Evolutionary conservation across 2,113 vertebrate species (phyloP), one percentile per base, ranked within the genome.

Genomic region (Passer montanus): DNA sequence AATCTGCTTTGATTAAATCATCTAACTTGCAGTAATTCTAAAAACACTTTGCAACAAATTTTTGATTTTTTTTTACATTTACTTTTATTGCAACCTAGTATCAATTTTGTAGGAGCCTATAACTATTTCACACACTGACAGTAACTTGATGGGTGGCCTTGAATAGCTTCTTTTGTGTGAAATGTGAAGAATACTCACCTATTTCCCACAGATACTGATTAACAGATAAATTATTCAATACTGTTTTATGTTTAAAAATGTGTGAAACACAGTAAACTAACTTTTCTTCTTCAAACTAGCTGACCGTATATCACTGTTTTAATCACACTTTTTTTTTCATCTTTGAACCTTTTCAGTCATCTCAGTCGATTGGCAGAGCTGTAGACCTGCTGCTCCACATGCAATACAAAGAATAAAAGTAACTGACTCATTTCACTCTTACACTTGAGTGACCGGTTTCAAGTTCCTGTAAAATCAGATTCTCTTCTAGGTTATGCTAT

Each of bases 171-270:
- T 39, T 75, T 63, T 70, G 11, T 74, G 64, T 90, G 47, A 80
- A 87, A 74, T 67, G 31, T 58, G 33, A 77, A 82, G n/a, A 84
- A 70, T 95, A 94, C 91, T 93, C 92, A 95, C 94, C 94, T 86
- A 88, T 87, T 93, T 90, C 63, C 59, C 50, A 93, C 44, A 77
- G 68, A n/a, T 28, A 77, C 39, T 63, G 49, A 85, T 79, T 55
- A 92, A 62, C 21, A 53, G 74, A 64, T 75, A 64, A 50, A 52
- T 87, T 60, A 50, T 53, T 80, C 3, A 2, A 14, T 62, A 64
- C 58, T 76, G 11, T 3, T 79, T 33, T 78, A 28, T 90, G 33
- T 64, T 87, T 83, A 76, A 91, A 91, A 18, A 58, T 55, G 30
- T 55, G 35, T 82, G 75, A 86, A 95, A 80, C 20, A 56, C n/a